Percentiles rank a stretch among this genome's conserved stretches.
Conservation (phyloP, 2,113 vertebrate species). For the Pelodiscus sinensis region DNA sequence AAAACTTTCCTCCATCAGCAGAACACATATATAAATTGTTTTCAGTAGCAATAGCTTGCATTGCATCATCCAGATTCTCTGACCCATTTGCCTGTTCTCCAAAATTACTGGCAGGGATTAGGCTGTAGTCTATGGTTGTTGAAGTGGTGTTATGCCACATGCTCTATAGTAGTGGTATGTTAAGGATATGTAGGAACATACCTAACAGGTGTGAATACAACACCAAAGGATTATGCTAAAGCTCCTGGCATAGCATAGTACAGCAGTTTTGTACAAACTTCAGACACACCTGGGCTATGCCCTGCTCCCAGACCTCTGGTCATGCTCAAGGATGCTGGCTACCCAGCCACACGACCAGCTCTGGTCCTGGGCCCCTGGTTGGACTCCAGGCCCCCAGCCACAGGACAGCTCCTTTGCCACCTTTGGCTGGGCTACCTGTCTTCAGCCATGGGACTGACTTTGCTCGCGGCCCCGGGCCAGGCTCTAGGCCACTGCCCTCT, state of each 20-base stretch:
- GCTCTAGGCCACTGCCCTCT: too few relatives aligned
- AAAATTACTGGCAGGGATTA: not conserved
- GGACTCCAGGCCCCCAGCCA: too few relatives aligned
- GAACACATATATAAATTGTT: not conserved
- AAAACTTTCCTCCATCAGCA: not conserved
- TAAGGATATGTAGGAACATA: not conserved
- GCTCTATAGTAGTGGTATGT: not conserved
- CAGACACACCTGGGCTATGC: not conserved
- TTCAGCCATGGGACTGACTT: too few relatives aligned
- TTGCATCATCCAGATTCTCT: not conserved
- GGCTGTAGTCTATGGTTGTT: not conserved
- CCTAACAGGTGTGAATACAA: not conserved
- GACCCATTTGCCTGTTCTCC: not conserved
- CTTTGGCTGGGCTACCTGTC: too few relatives aligned
- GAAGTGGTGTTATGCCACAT: not conserved
- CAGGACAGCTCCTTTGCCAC: too few relatives aligned
- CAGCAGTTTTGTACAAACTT: not conserved
- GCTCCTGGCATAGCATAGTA: not conserved
- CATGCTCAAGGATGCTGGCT: too few relatives aligned
- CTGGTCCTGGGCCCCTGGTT: too few relatives aligned
- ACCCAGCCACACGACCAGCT: too few relatives aligned
- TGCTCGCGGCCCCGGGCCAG: too few relatives aligned
- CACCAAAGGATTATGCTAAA: not conserved
- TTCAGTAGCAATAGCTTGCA: not conserved
- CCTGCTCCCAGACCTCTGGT: too few relatives aligned